These are phyloP conservation scores for Montifringilla adamsi DNA, from an alignment of 2,113 vertebrate species.

Conservation along the genomic window DNA sequence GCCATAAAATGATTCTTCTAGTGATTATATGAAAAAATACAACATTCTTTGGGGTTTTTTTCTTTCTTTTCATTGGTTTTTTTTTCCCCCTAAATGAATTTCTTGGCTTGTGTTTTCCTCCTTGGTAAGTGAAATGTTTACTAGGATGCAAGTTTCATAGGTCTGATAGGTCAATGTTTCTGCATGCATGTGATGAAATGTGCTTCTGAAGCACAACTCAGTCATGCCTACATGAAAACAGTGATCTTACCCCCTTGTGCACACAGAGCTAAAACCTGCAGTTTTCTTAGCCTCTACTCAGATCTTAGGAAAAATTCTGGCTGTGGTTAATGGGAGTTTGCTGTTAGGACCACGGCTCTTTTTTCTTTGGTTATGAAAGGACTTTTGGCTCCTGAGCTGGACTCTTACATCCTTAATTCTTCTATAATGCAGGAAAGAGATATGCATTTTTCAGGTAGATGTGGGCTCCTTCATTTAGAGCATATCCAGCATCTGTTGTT, in stretches of 20 bases:
- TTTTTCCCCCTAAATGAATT: neutral
- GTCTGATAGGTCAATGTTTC: slow-evolving; percentile 2
- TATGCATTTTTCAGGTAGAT: neutral
- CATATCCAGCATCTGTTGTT: neutral
- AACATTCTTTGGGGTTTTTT: neutral
- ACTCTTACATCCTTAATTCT: neutral
- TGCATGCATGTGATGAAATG: neutral
- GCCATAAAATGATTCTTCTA: slow-evolving; percentile 43
- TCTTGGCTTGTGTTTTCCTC: neutral
- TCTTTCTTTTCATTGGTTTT: neutral
- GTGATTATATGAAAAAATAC: slow-evolving; percentile 38
- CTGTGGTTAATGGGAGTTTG: neutral
- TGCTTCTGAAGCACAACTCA: neutral
- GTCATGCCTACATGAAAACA: neutral
- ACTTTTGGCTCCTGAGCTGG: neutral
- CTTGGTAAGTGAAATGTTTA: neutral
- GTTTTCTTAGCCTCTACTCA: neutral
- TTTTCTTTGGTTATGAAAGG: neutral
- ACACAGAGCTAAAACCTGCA: neutral
- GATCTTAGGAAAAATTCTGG: neutral
- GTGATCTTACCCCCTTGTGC: neutral
- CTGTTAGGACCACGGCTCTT: neutral
- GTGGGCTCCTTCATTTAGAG: neutral
- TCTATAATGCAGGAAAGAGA: neutral
- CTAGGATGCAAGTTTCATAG: neutral